phyloP scores from a whole-genome alignment of 2,888 invertebrate species.

The Seira ritae region DNA sequence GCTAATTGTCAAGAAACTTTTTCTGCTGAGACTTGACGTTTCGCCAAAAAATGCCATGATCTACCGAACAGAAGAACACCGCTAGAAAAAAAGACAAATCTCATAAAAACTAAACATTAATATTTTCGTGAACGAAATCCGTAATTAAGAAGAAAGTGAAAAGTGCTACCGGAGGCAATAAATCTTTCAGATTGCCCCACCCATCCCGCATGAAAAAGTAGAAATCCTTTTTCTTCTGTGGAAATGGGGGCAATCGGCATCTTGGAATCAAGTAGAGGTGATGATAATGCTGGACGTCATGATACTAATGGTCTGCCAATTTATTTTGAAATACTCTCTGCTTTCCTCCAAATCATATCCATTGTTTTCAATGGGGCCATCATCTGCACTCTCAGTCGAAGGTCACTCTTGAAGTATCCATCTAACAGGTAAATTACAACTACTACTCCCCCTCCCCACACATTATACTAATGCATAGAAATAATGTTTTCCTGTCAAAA shows the following conservation, averaged over 20 bases:
- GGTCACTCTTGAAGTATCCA: slow-evolving; percentile 69
- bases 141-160: slow-evolving; percentile 9
- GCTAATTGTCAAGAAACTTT: too few species aligned
- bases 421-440: slow-evolving; percentile 69
- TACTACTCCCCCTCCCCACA: not conserved
- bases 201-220: slow-evolving; percentile 8
- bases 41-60: too few species aligned
- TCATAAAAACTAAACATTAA: too few species aligned
- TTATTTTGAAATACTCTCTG: slow-evolving; percentile 61
- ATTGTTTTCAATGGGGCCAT: slow-evolving; percentile 72
- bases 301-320: slow-evolving; percentile 36
- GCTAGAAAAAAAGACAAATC: too few species aligned
- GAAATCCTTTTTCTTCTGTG: slow-evolving; percentile 16
- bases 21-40: too few species aligned
- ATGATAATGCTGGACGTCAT: slow-evolving; percentile 46
- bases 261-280: slow-evolving; percentile 34
- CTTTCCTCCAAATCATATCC: slow-evolving; percentile 66
- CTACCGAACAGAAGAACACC: too few species aligned
- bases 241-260: slow-evolving; percentile 55
- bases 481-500: not conserved
- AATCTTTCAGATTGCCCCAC: slow-evolving; percentile 8
- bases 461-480: not conserved
- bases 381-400: slow-evolving; percentile 69
- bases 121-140: too few species aligned
- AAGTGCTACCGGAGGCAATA: not conserved